These are phyloP conservation scores for Drosophila orena DNA, from an alignment of 1,140 invertebrate genomes.

Conservation along the genomic window DNA sequence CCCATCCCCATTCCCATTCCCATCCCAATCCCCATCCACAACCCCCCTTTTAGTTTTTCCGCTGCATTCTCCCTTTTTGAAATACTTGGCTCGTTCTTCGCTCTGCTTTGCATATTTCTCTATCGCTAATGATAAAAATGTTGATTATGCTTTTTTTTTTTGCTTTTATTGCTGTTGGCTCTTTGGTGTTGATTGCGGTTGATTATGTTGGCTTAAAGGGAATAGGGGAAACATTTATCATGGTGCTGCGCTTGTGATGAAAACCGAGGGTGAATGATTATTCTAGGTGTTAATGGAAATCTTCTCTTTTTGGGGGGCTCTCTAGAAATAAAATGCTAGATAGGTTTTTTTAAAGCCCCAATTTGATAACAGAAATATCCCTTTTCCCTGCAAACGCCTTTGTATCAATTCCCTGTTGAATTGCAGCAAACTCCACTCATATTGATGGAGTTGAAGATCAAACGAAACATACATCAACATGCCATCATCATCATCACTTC, in stretches of 20 bases:
- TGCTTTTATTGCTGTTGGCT: slow-evolving; percentile 61
- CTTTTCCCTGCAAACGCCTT: too few relatives aligned
- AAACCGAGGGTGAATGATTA: slow-evolving; percentile 3
- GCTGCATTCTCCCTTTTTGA: slow-evolving; percentile 29
- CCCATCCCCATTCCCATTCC: too few relatives aligned
- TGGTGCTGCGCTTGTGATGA: neutral
- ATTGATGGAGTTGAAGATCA: slow-evolving; percentile 15
- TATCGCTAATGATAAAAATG: slow-evolving; percentile 70
- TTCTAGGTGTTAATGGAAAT: slow-evolving; percentile 4
- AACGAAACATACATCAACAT: slow-evolving; percentile 16
- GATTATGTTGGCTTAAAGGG: slow-evolving; percentile 52
- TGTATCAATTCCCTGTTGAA: neutral
- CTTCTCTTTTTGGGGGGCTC: neutral
- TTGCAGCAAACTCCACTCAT: neutral
- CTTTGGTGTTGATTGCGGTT: slow-evolving; percentile 71
- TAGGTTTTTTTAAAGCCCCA: neutral
- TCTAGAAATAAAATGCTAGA: neutral
- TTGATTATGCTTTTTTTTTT: slow-evolving; percentile 70
- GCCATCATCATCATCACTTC: slow-evolving; percentile 18
- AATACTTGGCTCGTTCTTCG: slow-evolving; percentile 34
- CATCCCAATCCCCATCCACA: too few relatives aligned
- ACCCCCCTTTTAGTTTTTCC: slow-evolving; percentile 5
- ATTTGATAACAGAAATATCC: neutral
- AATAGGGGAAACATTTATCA: neutral
- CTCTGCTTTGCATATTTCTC: slow-evolving; percentile 70